Percentiles rank a stretch among this genome's conserved stretches.
Evolutionary conservation across 2,113 vertebrate species (phyloP).

Genomic region (Andinoacara biseriatus): DNA sequence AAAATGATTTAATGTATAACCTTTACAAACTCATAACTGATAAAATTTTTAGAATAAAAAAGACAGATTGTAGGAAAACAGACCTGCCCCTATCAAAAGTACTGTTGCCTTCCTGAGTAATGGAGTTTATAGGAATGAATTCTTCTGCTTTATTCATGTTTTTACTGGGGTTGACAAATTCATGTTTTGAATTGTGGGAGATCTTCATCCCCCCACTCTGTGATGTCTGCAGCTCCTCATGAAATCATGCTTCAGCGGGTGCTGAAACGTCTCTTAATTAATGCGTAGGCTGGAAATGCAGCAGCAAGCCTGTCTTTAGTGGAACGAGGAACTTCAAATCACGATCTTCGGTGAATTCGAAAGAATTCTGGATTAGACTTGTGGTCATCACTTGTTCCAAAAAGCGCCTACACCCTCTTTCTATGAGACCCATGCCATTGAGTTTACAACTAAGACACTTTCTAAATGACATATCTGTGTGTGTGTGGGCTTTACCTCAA

Average conservation of each 20-base stretch:
- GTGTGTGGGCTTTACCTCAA: background rate
- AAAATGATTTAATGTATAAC: too few species aligned
- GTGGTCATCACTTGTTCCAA: too few species aligned
- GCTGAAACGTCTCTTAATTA: too few species aligned
- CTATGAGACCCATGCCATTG: background rate
- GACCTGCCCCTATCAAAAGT: too few species aligned
- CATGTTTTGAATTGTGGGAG: background rate
- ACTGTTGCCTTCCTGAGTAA: too few species aligned
- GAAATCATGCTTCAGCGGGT: background rate
- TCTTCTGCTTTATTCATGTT: background rate
- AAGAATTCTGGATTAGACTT: too few species aligned
- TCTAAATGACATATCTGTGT: background rate
- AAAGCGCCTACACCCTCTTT: too few species aligned
- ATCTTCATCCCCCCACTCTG: background rate
- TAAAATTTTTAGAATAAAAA: too few species aligned
- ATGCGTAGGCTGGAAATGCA: background rate
- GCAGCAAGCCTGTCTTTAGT: background rate
- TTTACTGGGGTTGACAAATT: too few species aligned
- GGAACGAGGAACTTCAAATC: background rate
- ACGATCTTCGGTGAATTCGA: background rate
- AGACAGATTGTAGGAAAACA: too few species aligned
- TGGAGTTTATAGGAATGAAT: background rate
- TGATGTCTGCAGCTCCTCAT: background rate
- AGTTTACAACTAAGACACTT: background rate
- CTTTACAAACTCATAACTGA: too few species aligned